Evolutionary conservation across 2,888 invertebrate species (phyloP), one percentile per base, ranked within the genome.

Genomic region (Sphinx pinastri): DNA sequence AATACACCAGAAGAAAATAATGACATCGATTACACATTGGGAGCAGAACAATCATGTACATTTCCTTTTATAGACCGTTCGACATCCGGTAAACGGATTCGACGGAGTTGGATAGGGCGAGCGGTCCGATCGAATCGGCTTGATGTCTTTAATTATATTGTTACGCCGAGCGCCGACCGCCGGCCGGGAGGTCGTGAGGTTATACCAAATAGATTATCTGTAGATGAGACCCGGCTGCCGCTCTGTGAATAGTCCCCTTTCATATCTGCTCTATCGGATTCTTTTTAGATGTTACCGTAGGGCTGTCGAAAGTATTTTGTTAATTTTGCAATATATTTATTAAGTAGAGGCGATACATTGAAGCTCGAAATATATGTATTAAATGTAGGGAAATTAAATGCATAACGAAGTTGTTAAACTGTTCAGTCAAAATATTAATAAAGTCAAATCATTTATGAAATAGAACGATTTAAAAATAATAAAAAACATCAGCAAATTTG

Each of bases 131-230:
- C 81, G 79, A 77, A 77, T 75, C 84, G 80, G 76, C 75, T 76
- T 84, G 88, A 91, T 91, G 90, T 88, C 90, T 93, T 93, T 94
- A 94, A 94, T 94, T 93, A 94, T 93, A 93, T 93, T 92, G 93
- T 94, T 91, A 91, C 88, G 86, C 81, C 86, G 86, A 83, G 84
- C 83, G 84, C 81, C 38, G 86, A 83, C 85, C 83, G 84, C 81
- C 83, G 76, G 74, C 80, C 82, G 82, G 84, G 88, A 88, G 93
- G 93, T 94, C 94, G 93, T 88, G 93, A 89, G 94, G 93, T 94
- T 92, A 93, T 83, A 90, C 89, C 88, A 92, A 93, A 93, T 91
- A 93, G 93, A 93, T 93, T 92, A 93, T 93, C 93, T 92, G 79
- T 86, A 87, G 89, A 89, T 85, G 88, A 85, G 84, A 81, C 82